phyloP scores from a whole-genome alignment of 2,888 invertebrate genomes.

The Ormyrus rosae region DNA sequence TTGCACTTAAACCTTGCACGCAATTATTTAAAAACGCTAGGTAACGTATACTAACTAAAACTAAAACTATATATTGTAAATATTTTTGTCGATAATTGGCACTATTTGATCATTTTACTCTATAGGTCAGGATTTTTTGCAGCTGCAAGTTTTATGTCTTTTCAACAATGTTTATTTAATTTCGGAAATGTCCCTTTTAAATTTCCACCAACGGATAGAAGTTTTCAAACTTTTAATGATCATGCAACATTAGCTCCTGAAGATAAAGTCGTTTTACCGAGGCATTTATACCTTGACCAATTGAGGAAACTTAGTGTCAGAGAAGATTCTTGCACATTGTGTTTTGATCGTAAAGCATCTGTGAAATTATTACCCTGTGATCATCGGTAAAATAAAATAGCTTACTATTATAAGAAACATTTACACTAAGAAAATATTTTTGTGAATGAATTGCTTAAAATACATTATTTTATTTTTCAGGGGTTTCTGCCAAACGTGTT shows the following conservation, averaged over 20 bases:
- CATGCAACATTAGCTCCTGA: slow-evolving; percentile 85
- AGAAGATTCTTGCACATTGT: slow-evolving; percentile 91
- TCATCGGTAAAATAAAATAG: slow-evolving; percentile 81
- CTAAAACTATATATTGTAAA: neutral
- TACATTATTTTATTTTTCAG: slow-evolving; percentile 75
- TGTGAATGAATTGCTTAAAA: neutral
- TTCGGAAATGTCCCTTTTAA: slow-evolving; percentile 90
- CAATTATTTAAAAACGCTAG: slow-evolving; percentile 87
- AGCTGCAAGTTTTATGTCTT: slow-evolving; percentile 97
- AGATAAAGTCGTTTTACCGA: slow-evolving; percentile 89
- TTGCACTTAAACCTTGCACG: slow-evolving; percentile 81
- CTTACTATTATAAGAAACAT: neutral
- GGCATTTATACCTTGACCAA: slow-evolving; percentile 86
- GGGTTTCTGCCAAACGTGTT: slow-evolving; percentile 90
- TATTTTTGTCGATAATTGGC: neutral
- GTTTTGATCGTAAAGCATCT: slow-evolving; percentile 88
- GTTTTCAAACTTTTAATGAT: slow-evolving; percentile 87
- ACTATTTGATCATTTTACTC: slow-evolving; percentile 17
- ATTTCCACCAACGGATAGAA: slow-evolving; percentile 83
- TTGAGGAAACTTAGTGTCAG: slow-evolving; percentile 84
- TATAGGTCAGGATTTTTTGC: slow-evolving; percentile 91
- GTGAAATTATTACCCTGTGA: slow-evolving; percentile 88
- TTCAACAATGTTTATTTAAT: slow-evolving; percentile 96
- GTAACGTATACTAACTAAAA: slow-evolving; percentile 75
- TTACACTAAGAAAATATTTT: neutral